Conservation (phyloP, 2,888 invertebrate species). For the Melanargia galathea region DNA sequence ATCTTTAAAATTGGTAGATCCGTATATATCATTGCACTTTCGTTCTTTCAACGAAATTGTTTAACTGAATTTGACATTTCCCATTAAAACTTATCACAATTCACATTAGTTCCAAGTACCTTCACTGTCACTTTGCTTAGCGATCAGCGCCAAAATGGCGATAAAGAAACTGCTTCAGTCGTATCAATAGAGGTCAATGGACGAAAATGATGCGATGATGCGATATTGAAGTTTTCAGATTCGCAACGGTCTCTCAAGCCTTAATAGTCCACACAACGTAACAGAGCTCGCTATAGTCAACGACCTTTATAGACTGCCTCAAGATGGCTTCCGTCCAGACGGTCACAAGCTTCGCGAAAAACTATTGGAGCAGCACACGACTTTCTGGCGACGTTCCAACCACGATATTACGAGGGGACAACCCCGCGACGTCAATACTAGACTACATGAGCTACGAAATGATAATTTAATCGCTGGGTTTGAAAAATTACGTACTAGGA, state of each 20-base stretch:
- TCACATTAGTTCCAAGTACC: too few relatives aligned
- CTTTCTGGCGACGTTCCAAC: conserved; percentile 63
- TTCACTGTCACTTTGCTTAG: too few relatives aligned
- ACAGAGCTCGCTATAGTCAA: conserved; percentile 29
- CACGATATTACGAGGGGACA: conserved; percentile 31
- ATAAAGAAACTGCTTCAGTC: too few relatives aligned
- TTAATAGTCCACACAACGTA: conserved; percentile 15
- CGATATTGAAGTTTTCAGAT: background rate
- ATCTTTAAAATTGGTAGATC: background rate
- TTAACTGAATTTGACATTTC: too few relatives aligned
- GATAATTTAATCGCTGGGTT: conserved; percentile 24
- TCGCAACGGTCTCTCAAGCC: background rate
- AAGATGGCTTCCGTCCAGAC: conserved; percentile 65
- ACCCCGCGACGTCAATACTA: conserved; percentile 28
- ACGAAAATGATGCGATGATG: too few relatives aligned
- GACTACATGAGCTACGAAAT: background rate
- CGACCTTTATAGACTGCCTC: conserved; percentile 54
- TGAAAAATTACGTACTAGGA: too few relatives aligned
- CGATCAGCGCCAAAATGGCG: too few relatives aligned
- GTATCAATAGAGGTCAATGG: too few relatives aligned
- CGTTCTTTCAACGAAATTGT: too few relatives aligned
- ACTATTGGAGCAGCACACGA: conserved; percentile 54
- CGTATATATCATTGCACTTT: too few relatives aligned
- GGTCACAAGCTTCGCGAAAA: conserved; percentile 53
- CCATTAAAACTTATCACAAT: too few relatives aligned